Evolutionary conservation across 35 echinoderm and acorn worm genomes (phyloP).

Genomic region (Amphiura filiformis): DNA sequence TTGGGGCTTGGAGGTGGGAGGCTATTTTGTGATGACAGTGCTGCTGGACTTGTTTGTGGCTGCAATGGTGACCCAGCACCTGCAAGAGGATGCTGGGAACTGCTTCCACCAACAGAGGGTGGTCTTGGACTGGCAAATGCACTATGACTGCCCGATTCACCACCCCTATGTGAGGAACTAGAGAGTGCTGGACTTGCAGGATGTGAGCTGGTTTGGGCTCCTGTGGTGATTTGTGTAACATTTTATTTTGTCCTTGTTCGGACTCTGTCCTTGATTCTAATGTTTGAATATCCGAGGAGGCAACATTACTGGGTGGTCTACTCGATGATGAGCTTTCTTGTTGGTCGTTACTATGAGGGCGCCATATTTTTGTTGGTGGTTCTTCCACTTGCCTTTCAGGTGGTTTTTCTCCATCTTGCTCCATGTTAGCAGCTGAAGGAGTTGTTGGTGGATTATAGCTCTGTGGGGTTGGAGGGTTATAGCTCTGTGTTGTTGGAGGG

Average conservation of each 20-base stretch:
- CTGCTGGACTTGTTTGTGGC: neutral
- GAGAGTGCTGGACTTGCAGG: neutral
- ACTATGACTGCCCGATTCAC: neutral
- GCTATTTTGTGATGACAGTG: neutral
- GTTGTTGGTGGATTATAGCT: neutral
- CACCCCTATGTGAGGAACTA: neutral
- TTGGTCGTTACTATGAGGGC: neutral
- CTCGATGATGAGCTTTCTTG: neutral
- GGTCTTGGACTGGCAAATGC: neutral
- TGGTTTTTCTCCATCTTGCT: neutral
- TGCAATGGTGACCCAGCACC: neutral
- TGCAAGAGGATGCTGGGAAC: neutral
- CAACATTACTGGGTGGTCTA: neutral
- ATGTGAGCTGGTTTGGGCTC: neutral
- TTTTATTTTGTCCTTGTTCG: neutral
- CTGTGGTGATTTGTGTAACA: neutral
- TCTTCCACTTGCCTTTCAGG: neutral
- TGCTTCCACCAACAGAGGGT: neutral
- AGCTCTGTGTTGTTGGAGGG: neutral
- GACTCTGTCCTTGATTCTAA: neutral
- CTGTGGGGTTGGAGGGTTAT: neutral
- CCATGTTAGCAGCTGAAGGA: neutral
- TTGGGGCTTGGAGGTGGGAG: neutral
- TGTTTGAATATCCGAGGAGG: neutral
- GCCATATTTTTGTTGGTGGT: neutral